Evolutionary conservation across 2,888 invertebrate genomes (phyloP).

Genomic region (Strigamia transsilvanica): DNA sequence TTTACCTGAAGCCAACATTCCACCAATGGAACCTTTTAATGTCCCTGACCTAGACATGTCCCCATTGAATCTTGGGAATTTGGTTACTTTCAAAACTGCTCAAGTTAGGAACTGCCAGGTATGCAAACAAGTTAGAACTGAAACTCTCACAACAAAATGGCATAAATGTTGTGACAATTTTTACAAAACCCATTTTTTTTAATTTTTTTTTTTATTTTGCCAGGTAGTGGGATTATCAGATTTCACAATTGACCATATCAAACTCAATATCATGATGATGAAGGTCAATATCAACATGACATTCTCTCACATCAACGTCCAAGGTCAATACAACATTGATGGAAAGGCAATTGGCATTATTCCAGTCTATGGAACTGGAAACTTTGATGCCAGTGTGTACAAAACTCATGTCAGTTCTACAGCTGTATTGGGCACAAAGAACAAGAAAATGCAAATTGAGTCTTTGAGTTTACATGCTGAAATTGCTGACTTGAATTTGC

Average conservation of each 20-base stretch:
- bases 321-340: conserved; percentile 20
- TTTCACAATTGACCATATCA: neutral
- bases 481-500: neutral
- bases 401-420: neutral
- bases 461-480: neutral
- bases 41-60: neutral
- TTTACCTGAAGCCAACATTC: conserved; percentile 13
- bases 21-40: neutral
- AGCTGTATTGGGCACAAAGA: neutral
- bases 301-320: neutral
- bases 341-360: neutral
- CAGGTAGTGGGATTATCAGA: neutral
- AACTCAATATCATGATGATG: conserved; percentile 6
- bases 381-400: neutral
- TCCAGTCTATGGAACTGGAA: neutral
- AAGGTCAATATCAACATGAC: conserved; percentile 1
- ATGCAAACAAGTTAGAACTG: too few species aligned
- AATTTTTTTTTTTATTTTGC: neutral
- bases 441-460: neutral
- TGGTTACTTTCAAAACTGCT: neutral
- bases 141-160: too few species aligned
- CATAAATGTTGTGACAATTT: neutral
- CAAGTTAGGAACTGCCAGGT: neutral
- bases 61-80: neutral
- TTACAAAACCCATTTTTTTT: neutral